Evolutionary conservation across 2,797 vertebrate genomes (phyloP), one percentile per base, ranked within the genome.

Genomic region (Scolopax rusticola): DNA sequence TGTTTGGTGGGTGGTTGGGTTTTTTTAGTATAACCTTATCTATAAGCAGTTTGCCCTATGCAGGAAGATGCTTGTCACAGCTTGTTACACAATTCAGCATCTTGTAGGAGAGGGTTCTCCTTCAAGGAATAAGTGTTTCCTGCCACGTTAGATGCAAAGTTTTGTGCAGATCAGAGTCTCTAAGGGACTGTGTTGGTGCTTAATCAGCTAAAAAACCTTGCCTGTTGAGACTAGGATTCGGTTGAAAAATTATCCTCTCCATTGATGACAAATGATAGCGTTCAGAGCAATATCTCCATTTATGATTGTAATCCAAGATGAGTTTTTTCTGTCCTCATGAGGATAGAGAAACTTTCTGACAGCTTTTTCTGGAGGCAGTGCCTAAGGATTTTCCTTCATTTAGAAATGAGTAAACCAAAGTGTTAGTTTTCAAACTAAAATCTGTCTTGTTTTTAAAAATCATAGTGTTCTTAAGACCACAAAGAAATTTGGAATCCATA

Each of bases 401-500:
- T 82, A 61, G 48, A 68, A 86, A 74, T 10, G 15, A 69, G 24
- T 77, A 17, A 36, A 12, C 82, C 18, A 59, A 48, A 30, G 5
- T 80, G 16, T 53, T 78, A 1, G 0, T 70, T 95, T 79, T 79
- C 76, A 84, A 93, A 57, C 59, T 94, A 84, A 96, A 82, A 69
- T 45, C 2, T 87, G 7, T 81, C 25, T 54, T 54, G 53, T 54
- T 56, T 47, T 94, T 48, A 50, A 33, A 50, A 85, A 65, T 96
- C 88, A 5, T 54, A 98, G 98, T 98, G 65, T 98, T 99, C 97
- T 97, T 99, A 92, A 98, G 99, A 85, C 99, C 98, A 77, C 98
- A 99, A 94, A 99, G 99, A 97, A 99, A 99, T 95, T 97, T 99
- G 97, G 99, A 99, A 96, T 98, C 99, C 2, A 97, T 99, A 95